Conservation (phyloP, 2,888 invertebrate genomes). For the Glaucopsyche alexis region DNA sequence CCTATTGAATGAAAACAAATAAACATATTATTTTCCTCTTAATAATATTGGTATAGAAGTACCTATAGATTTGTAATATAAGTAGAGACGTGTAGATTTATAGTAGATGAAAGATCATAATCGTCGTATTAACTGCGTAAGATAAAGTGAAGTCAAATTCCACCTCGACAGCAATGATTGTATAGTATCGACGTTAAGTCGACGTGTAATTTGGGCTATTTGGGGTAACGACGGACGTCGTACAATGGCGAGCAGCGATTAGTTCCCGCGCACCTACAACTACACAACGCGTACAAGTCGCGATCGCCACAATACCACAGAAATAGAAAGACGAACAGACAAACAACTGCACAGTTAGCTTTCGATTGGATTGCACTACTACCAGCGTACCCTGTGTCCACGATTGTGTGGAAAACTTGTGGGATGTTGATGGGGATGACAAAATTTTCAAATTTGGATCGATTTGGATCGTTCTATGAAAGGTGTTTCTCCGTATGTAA, state of each 20-base stretch:
- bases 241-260: constrained; percentile 5
- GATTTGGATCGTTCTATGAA: no score
- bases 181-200: background rate
- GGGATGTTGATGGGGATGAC: no score
- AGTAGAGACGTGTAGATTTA: no score
- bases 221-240: background rate
- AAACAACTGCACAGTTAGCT: no score
- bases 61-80: no score
- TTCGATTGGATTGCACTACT: no score
- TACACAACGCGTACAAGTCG: background rate
- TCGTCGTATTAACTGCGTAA: background rate
- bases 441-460: no score
- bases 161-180: background rate
- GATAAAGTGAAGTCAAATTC: background rate
- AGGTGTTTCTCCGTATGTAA: no score
- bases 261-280: constrained; percentile 25
- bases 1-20: no score
- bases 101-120: background rate
- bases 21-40: background rate
- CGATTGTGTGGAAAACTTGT: no score
- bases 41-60: background rate
- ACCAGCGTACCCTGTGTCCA: no score
- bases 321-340: no score
- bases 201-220: constrained; percentile 5
- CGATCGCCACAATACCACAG: background rate